Evolutionary conservation across 2,797 vertebrate species (phyloP).

Genomic region (Rousettus madagascariensis): DNA sequence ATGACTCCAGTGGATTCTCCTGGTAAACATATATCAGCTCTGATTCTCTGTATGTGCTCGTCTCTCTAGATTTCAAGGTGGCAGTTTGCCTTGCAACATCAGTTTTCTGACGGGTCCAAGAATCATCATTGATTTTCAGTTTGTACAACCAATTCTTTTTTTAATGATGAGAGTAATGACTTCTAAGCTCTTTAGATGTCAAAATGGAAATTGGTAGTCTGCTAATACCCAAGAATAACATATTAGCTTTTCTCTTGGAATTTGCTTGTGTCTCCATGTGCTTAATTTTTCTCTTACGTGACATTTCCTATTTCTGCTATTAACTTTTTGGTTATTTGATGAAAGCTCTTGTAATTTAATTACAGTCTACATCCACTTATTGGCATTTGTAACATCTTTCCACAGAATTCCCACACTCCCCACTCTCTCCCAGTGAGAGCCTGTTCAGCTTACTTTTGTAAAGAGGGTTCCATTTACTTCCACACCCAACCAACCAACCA

Average conservation of each 20-base stretch:
- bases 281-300: background rate
- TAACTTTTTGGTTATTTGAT: background rate
- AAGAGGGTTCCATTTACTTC: background rate
- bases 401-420: background rate
- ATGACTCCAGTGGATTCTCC: background rate
- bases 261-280: background rate
- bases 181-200: background rate
- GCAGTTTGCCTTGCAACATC: background rate
- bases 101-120: background rate
- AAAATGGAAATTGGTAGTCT: background rate
- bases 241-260: background rate
- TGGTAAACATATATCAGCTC: background rate
- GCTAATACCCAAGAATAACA: background rate
- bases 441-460: background rate
- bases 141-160: background rate
- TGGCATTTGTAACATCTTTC: background rate
- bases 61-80: background rate
- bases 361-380: background rate
- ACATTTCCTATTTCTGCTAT: background rate
- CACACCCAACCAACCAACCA: fast-evolving
- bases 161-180: background rate
- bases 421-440: background rate
- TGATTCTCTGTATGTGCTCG: background rate
- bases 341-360: background rate
- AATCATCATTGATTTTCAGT: background rate